Percentiles rank a stretch among this genome's conserved stretches.
These are phyloP conservation scores for Phengaris arion DNA, from an alignment of 2,888 invertebrate genomes.

Conservation along the genomic window DNA sequence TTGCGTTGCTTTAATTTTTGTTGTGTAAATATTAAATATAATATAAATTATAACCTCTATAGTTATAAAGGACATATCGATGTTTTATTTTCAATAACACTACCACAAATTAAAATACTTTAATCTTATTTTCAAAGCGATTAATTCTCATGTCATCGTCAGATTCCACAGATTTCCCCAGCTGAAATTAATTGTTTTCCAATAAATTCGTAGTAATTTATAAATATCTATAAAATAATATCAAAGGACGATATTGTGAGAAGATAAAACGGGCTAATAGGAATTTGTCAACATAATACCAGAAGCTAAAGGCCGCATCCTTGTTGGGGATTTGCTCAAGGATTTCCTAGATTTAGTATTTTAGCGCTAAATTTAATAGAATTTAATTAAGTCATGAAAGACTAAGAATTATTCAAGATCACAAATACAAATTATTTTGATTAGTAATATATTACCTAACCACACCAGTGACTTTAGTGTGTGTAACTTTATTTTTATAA, in stretches of 20 bases:
- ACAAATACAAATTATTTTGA: no score
- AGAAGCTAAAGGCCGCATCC: neutral
- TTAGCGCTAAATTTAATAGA: neutral
- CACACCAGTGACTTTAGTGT: no score
- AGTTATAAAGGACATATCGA: no score
- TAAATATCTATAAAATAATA: neutral
- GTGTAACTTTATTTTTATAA: no score
- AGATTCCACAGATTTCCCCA: neutral
- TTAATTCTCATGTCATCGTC: neutral
- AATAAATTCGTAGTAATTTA: neutral
- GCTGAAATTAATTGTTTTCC: neutral
- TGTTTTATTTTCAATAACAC: neutral
- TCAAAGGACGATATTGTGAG: neutral
- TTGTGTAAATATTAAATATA: no score
- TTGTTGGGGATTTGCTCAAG: neutral
- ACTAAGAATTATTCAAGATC: no score
- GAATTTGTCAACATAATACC: neutral
- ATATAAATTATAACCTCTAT: no score
- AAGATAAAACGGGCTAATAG: neutral
- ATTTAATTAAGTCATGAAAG: no score
- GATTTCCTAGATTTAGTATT: neutral
- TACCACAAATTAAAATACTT: neutral
- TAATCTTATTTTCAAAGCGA: neutral
- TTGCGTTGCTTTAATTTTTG: no score
- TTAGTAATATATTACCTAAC: no score